Percentiles rank a stretch among this genome's conserved stretches.
phyloP scores from a whole-genome alignment of 2,113 vertebrate genomes.

The Leucopsar rothschildi region DNA sequence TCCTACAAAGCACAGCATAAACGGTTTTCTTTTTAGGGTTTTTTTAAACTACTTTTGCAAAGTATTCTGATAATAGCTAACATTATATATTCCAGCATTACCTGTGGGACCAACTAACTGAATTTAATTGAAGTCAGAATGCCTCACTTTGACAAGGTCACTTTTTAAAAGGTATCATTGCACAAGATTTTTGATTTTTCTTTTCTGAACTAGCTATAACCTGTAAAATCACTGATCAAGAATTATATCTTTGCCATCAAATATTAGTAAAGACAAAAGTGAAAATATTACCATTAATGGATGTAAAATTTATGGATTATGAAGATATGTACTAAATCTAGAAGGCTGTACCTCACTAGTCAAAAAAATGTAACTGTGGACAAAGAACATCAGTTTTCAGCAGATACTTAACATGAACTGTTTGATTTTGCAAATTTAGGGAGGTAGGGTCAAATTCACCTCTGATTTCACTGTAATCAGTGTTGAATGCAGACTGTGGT shows the following conservation, averaged over 20 bases:
- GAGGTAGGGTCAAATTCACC: background rate
- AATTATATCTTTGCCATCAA: slow-evolving; percentile 60
- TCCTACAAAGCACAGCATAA: slow-evolving; percentile 57
- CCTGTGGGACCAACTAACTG: slow-evolving; percentile 68
- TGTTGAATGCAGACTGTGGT: background rate
- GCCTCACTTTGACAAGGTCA: slow-evolving; percentile 72
- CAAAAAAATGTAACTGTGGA: background rate
- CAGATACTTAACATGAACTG: background rate
- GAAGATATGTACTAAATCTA: slow-evolving; percentile 32
- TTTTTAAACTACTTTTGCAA: slow-evolving; percentile 67
- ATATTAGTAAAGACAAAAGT: slow-evolving; percentile 66
- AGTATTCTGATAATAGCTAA: slow-evolving; percentile 73
- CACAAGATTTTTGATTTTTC: slow-evolving; percentile 65
- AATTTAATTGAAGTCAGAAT: slow-evolving; percentile 75
- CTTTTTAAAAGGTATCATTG: slow-evolving; percentile 64
- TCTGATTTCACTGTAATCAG: background rate
- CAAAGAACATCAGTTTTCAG: background rate
- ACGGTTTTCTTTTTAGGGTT: slow-evolving; percentile 39
- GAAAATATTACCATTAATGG: slow-evolving; percentile 59
- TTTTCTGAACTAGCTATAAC: slow-evolving; percentile 67
- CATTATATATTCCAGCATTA: slow-evolving; percentile 50
- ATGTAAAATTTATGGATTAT: slow-evolving; percentile 59
- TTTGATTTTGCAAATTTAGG: background rate
- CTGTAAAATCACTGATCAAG: slow-evolving; percentile 71
- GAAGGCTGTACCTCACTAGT: background rate